These are phyloP conservation scores for Brachynemurus nebulosus DNA, from an alignment of 2,888 invertebrate species.

Conservation along the genomic window DNA sequence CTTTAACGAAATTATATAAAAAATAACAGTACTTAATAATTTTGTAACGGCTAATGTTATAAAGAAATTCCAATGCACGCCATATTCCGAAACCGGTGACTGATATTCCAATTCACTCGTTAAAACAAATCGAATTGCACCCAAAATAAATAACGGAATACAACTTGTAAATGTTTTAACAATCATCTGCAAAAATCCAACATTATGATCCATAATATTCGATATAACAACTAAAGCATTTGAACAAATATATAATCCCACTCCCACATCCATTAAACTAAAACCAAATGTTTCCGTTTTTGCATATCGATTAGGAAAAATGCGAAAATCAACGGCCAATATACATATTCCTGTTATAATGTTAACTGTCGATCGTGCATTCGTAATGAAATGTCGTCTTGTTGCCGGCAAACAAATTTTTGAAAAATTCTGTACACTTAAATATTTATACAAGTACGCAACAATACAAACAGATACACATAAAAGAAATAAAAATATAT, in stretches of 20 bases:
- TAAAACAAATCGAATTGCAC: conserved; percentile 45
- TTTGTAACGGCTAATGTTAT: conserved; percentile 80
- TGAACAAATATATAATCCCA: conserved; percentile 71
- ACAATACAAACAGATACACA: conserved; percentile 1
- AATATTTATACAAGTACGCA: not conserved
- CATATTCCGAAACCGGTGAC: conserved; percentile 85
- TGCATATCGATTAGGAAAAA: conserved; percentile 72
- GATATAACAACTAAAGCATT: conserved; percentile 63
- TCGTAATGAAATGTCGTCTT: conserved; percentile 40
- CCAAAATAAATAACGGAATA: conserved; percentile 42
- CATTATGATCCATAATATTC: conserved; percentile 25
- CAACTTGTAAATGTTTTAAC: conserved; percentile 29
- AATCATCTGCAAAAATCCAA: conserved; percentile 23
- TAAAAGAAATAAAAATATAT: conserved; percentile 15
- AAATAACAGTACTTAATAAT: conserved; percentile 48
- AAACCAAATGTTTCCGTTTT: conserved; percentile 81
- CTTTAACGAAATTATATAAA: conserved; percentile 37
- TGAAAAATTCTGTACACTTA: conserved; percentile 2
- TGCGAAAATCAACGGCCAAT: conserved; percentile 83
- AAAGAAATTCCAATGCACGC: conserved; percentile 97
- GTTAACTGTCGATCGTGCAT: conserved; percentile 54
- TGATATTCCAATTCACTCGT: conserved; percentile 61
- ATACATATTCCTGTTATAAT: conserved; percentile 69
- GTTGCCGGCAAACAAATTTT: conserved; percentile 1
- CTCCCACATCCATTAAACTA: conserved; percentile 91